Conservation (phyloP, 2,888 invertebrate species). For the Campoplex nolae region DNA sequence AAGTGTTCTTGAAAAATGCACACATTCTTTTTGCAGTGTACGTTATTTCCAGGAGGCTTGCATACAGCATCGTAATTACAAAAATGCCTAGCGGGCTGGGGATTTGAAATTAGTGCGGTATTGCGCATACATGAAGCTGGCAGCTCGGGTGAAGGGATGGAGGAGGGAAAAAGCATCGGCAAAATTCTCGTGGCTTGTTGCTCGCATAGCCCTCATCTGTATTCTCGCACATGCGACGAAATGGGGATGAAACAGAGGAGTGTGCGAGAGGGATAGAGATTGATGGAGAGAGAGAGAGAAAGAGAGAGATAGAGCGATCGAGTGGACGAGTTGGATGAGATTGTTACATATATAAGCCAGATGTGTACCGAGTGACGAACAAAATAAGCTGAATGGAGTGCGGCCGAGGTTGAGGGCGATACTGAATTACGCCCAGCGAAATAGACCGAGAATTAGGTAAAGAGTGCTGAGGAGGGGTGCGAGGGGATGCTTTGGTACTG, state of each 20-base stretch:
- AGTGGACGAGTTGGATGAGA: constrained; percentile 34
- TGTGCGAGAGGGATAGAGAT: not conserved
- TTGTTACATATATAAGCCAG: constrained; percentile 46
- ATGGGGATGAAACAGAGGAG: constrained; percentile 18
- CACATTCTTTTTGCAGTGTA: not conserved
- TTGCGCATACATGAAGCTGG: not conserved
- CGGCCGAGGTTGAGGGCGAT: constrained; percentile 43
- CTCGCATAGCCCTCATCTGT: constrained; percentile 51
- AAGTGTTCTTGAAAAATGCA: constrained; percentile 6
- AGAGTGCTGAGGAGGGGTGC: constrained; percentile 3
- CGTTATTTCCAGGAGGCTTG: not conserved
- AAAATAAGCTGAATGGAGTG: constrained; percentile 61
- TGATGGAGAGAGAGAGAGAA: not conserved
- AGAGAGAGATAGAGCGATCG: constrained; percentile 6
- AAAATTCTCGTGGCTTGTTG: constrained; percentile 53
- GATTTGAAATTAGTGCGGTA: constrained; percentile 55
- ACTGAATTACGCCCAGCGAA: constrained; percentile 43
- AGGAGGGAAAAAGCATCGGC: constrained; percentile 42
- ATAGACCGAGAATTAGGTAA: constrained; percentile 10
- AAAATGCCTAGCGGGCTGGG: constrained; percentile 53
- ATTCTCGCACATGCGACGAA: constrained; percentile 38
- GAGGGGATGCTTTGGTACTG: constrained; percentile 35
- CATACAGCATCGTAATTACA: constrained; percentile 57
- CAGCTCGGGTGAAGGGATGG: constrained; percentile 15
- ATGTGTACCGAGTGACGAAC: constrained; percentile 48